phyloP scores from a whole-genome alignment of 2,113 vertebrate species.

The Thermophis baileyi region DNA sequence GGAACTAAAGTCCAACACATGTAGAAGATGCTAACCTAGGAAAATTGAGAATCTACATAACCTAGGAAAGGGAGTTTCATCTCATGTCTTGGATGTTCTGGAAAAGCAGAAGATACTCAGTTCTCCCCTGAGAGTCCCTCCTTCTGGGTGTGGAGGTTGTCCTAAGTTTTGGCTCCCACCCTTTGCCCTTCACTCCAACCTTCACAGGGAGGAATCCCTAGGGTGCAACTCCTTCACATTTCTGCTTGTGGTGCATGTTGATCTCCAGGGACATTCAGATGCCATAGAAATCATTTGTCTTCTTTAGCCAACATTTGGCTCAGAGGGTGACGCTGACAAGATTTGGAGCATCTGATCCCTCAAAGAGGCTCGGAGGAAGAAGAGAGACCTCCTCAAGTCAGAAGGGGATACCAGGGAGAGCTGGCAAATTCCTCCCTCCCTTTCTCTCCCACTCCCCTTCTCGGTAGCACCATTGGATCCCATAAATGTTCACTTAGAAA shows the following conservation, averaged over 20 bases:
- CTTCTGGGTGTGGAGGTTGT: not conserved
- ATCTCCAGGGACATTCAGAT: not conserved
- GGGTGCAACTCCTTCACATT: not conserved
- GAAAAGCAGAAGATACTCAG: not conserved
- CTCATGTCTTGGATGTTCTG: not conserved
- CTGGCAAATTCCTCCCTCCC: not conserved
- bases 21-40: not conserved
- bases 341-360: too few species aligned
- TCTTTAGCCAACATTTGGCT: not conserved
- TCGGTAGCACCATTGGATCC: not conserved
- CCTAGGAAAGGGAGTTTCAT: not conserved
- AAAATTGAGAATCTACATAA: too few species aligned
- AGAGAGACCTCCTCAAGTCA: not conserved
- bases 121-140: not conserved
- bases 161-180: accelerated
- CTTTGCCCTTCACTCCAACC: not conserved
- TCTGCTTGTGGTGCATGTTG: not conserved
- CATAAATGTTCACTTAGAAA: not conserved
- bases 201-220: not conserved
- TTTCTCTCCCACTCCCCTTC: not conserved
- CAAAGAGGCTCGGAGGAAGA: too few species aligned
- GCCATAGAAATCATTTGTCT: not conserved
- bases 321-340: accelerated
- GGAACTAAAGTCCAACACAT: not conserved
- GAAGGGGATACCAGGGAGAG: not conserved